Evolutionary conservation across 2,113 vertebrate genomes (phyloP), one percentile per base, ranked within the genome.

Genomic region (Heterotis niloticus): DNA sequence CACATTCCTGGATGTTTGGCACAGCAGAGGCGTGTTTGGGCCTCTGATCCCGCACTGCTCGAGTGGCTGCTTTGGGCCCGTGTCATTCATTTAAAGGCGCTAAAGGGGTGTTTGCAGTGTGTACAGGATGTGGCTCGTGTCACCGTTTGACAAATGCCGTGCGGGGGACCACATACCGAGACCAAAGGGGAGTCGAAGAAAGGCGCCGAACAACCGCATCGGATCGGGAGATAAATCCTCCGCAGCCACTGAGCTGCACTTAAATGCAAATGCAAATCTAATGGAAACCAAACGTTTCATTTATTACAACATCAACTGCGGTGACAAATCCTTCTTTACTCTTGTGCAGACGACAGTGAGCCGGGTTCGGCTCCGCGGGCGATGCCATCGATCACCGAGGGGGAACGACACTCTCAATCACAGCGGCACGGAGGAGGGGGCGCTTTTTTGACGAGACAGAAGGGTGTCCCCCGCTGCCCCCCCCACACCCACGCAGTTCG

Each of bases 161-260:
- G 34, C 34, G 34, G 34, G 34, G 34, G 34, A 44, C 34, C 34
- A 2, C 34, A 44, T 7, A 7, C 34, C 34, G 34, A 44, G 34
- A 44, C 34, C 34, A 44, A 44, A 44, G 34, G 34, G 34, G 34
- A 44, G 34, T 7, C 34, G 34, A 44, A 57, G 26, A 64, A 62
- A 13, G 18, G 10, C 34, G 23, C 59, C 5, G 17, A 62, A 62
- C 26, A 14, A 28, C 13, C 56, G 23, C 23, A 13, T 64, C 34
- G 84, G 88, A 88, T 84, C 79, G 26, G 28, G 84, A 87, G 88
- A 91, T 91, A 88, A 91, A 92, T 92, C 90, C 87, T 57, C 81
- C 72, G 85, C 68, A 77, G 82, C 89, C 91, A 92, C 92, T 93
- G 91, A 93, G 92, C 88, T 90, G 90, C 92, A 80, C 90, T 93